phyloP scores from a whole-genome alignment of 2,797 vertebrate species.

The Ctenochaetus hawaiiensis region DNA sequence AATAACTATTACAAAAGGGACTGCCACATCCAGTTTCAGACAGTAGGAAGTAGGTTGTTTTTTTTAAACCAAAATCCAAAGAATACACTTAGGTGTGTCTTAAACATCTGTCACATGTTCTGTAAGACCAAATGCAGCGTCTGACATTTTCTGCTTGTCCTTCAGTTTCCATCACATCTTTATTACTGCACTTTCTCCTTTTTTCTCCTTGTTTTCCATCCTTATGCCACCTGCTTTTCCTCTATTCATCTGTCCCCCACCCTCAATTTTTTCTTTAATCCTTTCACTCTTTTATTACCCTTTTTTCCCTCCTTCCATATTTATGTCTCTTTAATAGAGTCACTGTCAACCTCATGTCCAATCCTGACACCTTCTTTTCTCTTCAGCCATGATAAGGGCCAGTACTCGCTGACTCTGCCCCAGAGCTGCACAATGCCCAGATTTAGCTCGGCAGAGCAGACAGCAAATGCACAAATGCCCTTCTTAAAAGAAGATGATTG shows the following conservation, averaged over 20 bases:
- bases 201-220: slow-evolving; percentile 14
- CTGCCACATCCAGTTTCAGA: neutral
- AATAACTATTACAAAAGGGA: no score
- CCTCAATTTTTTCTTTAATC: slow-evolving; percentile 18
- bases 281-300: slow-evolving; percentile 5
- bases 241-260: neutral
- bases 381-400: slow-evolving; percentile 61
- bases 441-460: slow-evolving; percentile 42
- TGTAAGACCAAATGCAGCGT: slow-evolving; percentile 1
- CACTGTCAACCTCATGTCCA: slow-evolving; percentile 81
- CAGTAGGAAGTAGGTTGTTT: slow-evolving; percentile 4
- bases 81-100: neutral
- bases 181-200: neutral
- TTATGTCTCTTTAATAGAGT: slow-evolving; percentile 76
- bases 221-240: neutral
- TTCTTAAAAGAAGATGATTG: slow-evolving; percentile 82
- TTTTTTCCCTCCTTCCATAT: slow-evolving; percentile 21
- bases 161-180: slow-evolving; percentile 2
- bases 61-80: slow-evolving; percentile 25
- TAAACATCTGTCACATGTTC: slow-evolving; percentile 24
- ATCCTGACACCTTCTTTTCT: slow-evolving; percentile 78
- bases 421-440: slow-evolving; percentile 67
- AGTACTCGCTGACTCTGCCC: slow-evolving; percentile 68
- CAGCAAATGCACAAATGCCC: slow-evolving; percentile 60
- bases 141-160: slow-evolving; percentile 10